Percentiles rank a stretch among this genome's conserved stretches.
phyloP scores from a whole-genome alignment of 1,140 invertebrate genomes.

The Ceratosolen solmsi region DNA sequence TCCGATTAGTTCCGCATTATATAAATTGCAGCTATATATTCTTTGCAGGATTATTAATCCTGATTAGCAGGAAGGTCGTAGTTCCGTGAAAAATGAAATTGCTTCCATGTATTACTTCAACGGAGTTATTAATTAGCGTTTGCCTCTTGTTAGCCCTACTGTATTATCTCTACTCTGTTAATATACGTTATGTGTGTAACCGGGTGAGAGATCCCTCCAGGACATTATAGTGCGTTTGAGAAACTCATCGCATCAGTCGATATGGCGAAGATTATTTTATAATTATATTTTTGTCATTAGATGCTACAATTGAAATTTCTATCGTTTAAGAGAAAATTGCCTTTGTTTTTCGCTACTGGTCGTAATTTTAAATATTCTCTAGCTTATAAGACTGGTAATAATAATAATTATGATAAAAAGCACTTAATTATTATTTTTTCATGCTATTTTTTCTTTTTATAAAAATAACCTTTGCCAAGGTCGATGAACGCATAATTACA shows the following conservation, averaged over 20 bases:
- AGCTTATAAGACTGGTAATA: no score
- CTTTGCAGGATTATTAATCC: background rate
- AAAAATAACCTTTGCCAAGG: no score
- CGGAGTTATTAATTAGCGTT: conserved; percentile 17
- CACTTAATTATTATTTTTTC: no score
- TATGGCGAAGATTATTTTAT: conserved; percentile 35
- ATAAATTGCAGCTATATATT: background rate
- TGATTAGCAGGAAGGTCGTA: background rate
- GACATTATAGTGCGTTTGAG: conserved; percentile 2
- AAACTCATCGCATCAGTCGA: background rate
- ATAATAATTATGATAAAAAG: no score
- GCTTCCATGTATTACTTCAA: background rate
- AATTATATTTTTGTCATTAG: conserved; percentile 3
- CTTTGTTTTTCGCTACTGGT: no score
- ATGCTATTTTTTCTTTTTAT: no score
- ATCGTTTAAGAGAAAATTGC: no score
- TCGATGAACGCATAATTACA: no score
- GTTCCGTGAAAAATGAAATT: conserved; percentile 10
- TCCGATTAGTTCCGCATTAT: background rate
- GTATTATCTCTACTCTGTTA: background rate
- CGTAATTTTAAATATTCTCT: no score
- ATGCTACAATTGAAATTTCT: no score
- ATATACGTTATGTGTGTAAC: conserved; percentile 1
- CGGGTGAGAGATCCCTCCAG: background rate
- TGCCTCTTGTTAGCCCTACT: background rate